Base-by-base conservation (phyloP, 1,140 invertebrate genomes). In the Aphaenogaster floridana region DNA sequence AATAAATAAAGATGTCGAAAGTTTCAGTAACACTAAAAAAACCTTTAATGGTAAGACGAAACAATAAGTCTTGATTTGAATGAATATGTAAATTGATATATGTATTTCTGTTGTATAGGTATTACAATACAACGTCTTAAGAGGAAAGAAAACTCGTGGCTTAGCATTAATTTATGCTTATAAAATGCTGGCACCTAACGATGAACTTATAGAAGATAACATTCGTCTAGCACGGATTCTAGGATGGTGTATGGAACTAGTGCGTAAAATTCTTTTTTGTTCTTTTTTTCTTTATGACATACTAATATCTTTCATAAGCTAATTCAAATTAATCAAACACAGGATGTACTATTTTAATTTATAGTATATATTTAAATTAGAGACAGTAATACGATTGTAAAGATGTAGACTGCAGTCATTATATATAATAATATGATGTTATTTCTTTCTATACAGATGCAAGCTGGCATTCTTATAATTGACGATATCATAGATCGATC, bases 181-280 rank as follows among this genome's bases (percentile, higher is more conserved):
- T 92, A 97, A 97, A 93, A 96, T 97, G 93, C 93, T 99, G 8
- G 96, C 96, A 89, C 94, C 96, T 79, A 95, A 94, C 0, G 95
- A 97, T 61, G 89, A 96, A 71, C 93, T 97, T 2, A 98, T 97
- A 2, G 97, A 97, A 0, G 98, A 99, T 90, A 98, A 98, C 91
- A 94, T 99, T 50, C 96, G 97, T 91, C 92, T 97, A 42, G 98
- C 98, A 0, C 97, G 98, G 88, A 97, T 99, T 86, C 96, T 99
- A 91, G 99, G 98, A 83, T 99, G 99, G 99, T 99, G 98, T 94
- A 96, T 98, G 69, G 99, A 99, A 97, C 97, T 99, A 97, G 98
- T 99, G 96, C 96, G 96, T 95, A 91, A 66, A 48, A 64, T 74
- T n/a, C n/a, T n/a, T n/a, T n/a, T n/a, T n/a, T 83, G 63, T 21